phyloP scores from a whole-genome alignment of 2,797 vertebrate species.

The Pipistrellus pipistrellus region DNA sequence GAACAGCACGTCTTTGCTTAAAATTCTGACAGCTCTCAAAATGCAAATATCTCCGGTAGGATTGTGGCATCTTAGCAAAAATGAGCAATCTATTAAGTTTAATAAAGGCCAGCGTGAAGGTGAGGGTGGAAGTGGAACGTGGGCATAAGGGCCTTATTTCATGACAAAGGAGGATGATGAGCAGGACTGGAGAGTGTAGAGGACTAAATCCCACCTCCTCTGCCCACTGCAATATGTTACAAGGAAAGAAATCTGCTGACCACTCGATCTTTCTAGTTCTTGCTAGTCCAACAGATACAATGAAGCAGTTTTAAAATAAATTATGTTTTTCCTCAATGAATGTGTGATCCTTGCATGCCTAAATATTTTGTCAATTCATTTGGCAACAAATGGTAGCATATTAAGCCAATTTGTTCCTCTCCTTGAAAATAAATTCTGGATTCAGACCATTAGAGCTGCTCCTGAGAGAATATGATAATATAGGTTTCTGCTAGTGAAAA shows the following conservation, averaged over 20 bases:
- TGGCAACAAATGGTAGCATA: slow-evolving; percentile 80
- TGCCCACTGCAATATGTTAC: rapidly evolving
- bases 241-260: not conserved
- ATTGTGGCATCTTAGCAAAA: slow-evolving; percentile 64
- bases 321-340: slow-evolving; percentile 42
- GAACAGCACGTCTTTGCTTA: not conserved
- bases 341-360: slow-evolving; percentile 71
- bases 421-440: slow-evolving; percentile 80
- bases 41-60: not conserved
- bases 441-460: slow-evolving; percentile 81
- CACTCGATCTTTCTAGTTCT: slow-evolving; percentile 71
- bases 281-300: not conserved
- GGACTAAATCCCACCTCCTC: rapidly evolving
- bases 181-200: rapidly evolving
- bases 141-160: not conserved
- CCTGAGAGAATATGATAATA: slow-evolving; percentile 78
- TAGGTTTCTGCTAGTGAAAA: slow-evolving; percentile 73
- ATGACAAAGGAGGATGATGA: rapidly evolving
- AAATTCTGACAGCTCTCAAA: slow-evolving; percentile 41
- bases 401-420: slow-evolving; percentile 83
- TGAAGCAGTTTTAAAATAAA: not conserved
- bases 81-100: not conserved
- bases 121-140: too few species aligned
- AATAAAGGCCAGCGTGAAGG: not conserved
- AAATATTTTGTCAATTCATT: slow-evolving; percentile 73